phyloP scores from a whole-genome alignment of 2,888 invertebrate species.

The Clusia tigrina region DNA sequence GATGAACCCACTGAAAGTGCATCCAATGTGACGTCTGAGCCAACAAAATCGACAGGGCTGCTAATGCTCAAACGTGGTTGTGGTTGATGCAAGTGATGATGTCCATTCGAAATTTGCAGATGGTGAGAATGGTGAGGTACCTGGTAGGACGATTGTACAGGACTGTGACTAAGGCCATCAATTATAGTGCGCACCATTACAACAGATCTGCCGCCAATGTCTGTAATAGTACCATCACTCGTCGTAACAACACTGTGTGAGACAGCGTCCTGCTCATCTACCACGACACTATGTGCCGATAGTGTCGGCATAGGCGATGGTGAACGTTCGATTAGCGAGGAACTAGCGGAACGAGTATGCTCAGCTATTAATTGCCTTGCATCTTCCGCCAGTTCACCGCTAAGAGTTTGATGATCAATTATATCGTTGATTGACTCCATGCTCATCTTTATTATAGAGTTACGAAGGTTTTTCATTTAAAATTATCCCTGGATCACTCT shows the following conservation, averaged over 20 bases:
- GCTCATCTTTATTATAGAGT: constrained; percentile 28
- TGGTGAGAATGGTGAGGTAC: constrained; percentile 43
- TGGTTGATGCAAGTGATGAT: constrained; percentile 40
- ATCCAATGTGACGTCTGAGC: constrained; percentile 52
- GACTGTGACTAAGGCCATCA: constrained; percentile 47
- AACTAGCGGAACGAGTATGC: constrained; percentile 8
- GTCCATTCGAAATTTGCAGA: constrained; percentile 34
- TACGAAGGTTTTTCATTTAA: background rate
- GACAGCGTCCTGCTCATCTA: constrained; percentile 33
- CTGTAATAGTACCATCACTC: constrained; percentile 27
- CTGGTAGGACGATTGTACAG: constrained; percentile 45
- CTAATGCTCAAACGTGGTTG: constrained; percentile 37
- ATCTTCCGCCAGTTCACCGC: constrained; percentile 63
- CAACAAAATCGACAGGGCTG: constrained; percentile 52
- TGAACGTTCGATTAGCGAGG: background rate
- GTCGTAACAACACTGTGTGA: constrained; percentile 31
- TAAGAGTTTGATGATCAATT: constrained; percentile 69
- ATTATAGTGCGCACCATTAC: constrained; percentile 60
- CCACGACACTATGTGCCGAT: constrained; percentile 26
- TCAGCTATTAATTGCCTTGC: constrained; percentile 53
- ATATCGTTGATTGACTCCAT: constrained; percentile 71
- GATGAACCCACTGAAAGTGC: constrained; percentile 46
- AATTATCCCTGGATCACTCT: no score
- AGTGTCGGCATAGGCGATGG: constrained; percentile 42
- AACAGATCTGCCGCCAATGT: constrained; percentile 46